Base-by-base conservation (phyloP, 2,888 invertebrate genomes). In the Cremastinae sp. region DNA sequence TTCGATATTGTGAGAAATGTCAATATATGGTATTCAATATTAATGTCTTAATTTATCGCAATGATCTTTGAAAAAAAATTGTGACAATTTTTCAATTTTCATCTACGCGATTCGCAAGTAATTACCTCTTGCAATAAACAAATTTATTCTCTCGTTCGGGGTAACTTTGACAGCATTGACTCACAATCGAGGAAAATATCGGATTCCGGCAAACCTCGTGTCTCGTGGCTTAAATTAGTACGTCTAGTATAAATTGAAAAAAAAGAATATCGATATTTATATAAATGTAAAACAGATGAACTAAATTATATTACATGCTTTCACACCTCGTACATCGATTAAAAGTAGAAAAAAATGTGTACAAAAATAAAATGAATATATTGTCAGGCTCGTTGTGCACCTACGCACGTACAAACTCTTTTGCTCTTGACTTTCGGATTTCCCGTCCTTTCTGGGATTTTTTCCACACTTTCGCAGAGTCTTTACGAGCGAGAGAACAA, bases 401-500 rank as follows among this genome's bases (percentile, higher is more conserved):
- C 54, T 72, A 75, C 61, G 73, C 76, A 49, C 76, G 76, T 73
- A 76, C 59, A 76, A 76, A 76, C 76, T 76, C 64, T 71, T 71
- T 62, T 4, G 36, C 18, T 49, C 20, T 22, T 1, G 41, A 51
- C 14, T 18, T 62, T 20, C 34, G 61, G 45, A 41, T 41, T 34
- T 59, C 74, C 70, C 70, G 70, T 65, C 59, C 20, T 68, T 47
- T 18, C 22, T 49, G 74, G 62, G 49, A 47, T 61, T 38, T 43
- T 56, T 38, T 68, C 36, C 56, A 18, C 34, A 10, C 49, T 36
- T 9, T 58, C 41, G 64, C 58, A 72, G 73, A 76, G 64, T 73
- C 73, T 76, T 49, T 76, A 76, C 76, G 76, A 73, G 72, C 73
- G 68, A 64, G 22, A 59, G 51, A 56, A 41, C 51, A 45, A 41